Percentiles rank a stretch among this genome's conserved stretches.
Conservation (phyloP, 2,113 vertebrate species). For the Archocentrus centrarchus region DNA sequence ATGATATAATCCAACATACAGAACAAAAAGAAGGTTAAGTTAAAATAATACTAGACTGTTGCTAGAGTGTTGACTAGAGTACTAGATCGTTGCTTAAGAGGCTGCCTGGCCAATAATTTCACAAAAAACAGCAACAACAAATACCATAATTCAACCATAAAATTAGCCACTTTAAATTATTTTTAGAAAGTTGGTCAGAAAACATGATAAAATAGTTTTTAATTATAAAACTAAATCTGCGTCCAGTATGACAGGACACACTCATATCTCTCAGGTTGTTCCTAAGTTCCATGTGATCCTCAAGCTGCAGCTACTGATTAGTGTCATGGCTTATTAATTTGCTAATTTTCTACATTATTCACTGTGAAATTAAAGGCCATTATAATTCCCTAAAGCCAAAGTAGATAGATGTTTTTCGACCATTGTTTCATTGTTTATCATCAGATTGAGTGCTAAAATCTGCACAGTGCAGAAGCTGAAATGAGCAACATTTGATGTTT, state of each 20-base stretch:
- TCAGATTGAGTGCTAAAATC: background rate
- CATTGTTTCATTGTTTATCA: background rate
- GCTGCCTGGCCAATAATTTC: rapidly evolving
- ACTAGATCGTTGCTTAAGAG: background rate
- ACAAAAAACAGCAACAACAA: background rate
- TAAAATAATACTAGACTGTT: background rate
- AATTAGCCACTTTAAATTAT: background rate
- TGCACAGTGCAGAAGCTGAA: background rate
- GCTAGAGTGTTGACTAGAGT: background rate
- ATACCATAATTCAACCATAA: background rate
- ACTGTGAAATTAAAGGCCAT: conserved; percentile 1
- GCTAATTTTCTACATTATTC: conserved; percentile 13
- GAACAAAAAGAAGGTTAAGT: background rate
- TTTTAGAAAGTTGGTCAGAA: background rate
- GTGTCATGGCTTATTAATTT: conserved; percentile 17
- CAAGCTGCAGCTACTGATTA: background rate
- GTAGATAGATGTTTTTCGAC: background rate
- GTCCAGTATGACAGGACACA: background rate
- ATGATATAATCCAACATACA: no score
- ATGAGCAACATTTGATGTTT: background rate
- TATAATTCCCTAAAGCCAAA: background rate
- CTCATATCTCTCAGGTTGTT: background rate
- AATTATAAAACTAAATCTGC: background rate
- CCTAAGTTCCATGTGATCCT: background rate
- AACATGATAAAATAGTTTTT: background rate